Conservation (phyloP, 2,888 invertebrate genomes). For the Trichopoda pennipes region DNA sequence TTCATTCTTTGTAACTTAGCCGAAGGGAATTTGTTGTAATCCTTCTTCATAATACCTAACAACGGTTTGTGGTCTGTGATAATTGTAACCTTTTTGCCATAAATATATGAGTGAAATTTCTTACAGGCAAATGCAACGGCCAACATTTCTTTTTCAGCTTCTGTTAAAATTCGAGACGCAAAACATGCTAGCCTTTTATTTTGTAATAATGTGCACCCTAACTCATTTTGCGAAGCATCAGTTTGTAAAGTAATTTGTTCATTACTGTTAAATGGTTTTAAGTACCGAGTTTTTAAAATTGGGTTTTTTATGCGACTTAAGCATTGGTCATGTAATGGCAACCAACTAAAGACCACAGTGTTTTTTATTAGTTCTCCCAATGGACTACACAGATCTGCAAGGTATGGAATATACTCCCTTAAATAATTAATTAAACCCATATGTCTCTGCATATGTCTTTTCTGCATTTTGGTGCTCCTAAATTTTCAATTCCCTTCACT, state of each 20-base stretch:
- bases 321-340: constrained; percentile 37
- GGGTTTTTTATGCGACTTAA: constrained; percentile 50
- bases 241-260: constrained; percentile 51
- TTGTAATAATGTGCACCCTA: constrained; percentile 57
- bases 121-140: constrained; percentile 35
- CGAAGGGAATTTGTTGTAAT: constrained; percentile 16
- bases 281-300: constrained; percentile 57
- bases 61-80: constrained; percentile 62
- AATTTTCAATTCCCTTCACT: constrained; percentile 36
- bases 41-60: constrained; percentile 48
- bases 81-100: constrained; percentile 57
- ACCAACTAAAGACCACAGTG: constrained; percentile 57
- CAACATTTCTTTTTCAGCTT: too few species aligned
- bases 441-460: constrained; percentile 44
- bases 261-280: constrained; percentile 36
- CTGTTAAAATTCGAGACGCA: constrained; percentile 45
- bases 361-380: constrained; percentile 66
- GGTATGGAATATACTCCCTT: constrained; percentile 69
- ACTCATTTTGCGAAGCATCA: constrained; percentile 65
- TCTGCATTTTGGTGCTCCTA: constrained; percentile 47
- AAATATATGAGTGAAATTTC: constrained; percentile 69
- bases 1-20: too few species aligned
- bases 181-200: constrained; percentile 32
- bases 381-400: constrained; percentile 54
- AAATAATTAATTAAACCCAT: constrained; percentile 56